Evolutionary conservation across 1,140 invertebrate genomes (phyloP).

Genomic region (Cephus cinctus): DNA sequence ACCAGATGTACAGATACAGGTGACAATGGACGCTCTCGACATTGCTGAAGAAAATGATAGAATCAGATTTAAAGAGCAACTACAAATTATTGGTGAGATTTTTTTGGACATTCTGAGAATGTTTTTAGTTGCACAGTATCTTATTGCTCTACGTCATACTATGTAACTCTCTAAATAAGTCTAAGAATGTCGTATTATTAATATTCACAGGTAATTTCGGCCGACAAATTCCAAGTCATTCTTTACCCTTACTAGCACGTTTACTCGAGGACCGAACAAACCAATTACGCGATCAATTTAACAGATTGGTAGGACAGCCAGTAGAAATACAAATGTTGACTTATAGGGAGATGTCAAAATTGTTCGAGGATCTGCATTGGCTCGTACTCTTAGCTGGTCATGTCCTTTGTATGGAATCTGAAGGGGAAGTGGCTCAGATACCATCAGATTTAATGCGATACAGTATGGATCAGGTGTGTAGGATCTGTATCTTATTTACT

Average conservation of each 20-base stretch:
- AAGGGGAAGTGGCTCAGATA: constrained; percentile 76
- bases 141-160: constrained; percentile 2
- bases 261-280: constrained; percentile 66
- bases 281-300: constrained; percentile 65
- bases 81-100: constrained; percentile 65
- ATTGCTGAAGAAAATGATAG: constrained; percentile 71
- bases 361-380: constrained; percentile 91
- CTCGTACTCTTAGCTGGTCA: constrained; percentile 78
- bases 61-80: constrained; percentile 67
- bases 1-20: constrained; percentile 46
- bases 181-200: constrained; percentile 12
- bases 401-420: constrained; percentile 68
- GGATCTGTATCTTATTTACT: not conserved
- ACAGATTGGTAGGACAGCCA: constrained; percentile 58
- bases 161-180: not conserved
- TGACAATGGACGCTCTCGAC: constrained; percentile 65
- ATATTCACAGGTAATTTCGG: constrained; percentile 52
- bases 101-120: constrained; percentile 55
- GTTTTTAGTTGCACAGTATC: constrained; percentile 30
- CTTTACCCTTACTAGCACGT: constrained; percentile 60
- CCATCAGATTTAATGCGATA: constrained; percentile 74
- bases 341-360: constrained; percentile 56
- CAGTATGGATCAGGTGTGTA: constrained; percentile 60
- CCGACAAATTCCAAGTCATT: constrained; percentile 56
- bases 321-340: constrained; percentile 59